Percentiles rank a stretch among this genome's conserved stretches.
These are phyloP conservation scores for Labeo calbasu DNA, from an alignment of 2,797 vertebrate genomes.

Conservation along the genomic window DNA sequence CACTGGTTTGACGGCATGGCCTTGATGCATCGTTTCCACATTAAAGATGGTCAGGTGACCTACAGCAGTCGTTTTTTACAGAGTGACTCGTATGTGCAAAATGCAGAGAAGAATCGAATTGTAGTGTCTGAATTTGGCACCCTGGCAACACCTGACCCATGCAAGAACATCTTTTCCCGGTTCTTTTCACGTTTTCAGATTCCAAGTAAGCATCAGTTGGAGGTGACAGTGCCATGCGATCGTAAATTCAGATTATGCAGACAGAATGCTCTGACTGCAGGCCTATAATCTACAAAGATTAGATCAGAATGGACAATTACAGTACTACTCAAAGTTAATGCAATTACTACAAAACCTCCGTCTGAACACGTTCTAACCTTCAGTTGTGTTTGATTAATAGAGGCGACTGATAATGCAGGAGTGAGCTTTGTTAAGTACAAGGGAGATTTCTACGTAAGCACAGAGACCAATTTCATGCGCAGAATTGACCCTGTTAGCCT, in stretches of 20 bases:
- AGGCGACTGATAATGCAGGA: conserved; percentile 86
- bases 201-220: conserved; percentile 73
- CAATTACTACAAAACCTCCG: not conserved
- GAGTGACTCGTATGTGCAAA: conserved; percentile 83
- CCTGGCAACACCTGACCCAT: conserved; percentile 89
- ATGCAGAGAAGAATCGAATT: conserved; percentile 84
- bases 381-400: conserved; percentile 72
- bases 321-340: not conserved
- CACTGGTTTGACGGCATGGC: conserved; percentile 98
- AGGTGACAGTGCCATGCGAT: not conserved
- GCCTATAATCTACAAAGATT: not conserved
- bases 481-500: conserved; percentile 85
- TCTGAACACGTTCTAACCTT: conserved; percentile 35
- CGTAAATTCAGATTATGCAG: not conserved
- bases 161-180: conserved; percentile 88
- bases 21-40: conserved; percentile 89
- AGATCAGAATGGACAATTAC: not conserved
- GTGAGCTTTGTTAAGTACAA: conserved; percentile 91
- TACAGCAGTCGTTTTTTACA: conserved; percentile 88
- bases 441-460: conserved; percentile 91
- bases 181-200: conserved; percentile 87
- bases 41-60: conserved; percentile 81
- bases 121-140: conserved; percentile 91
- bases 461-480: conserved; percentile 88
- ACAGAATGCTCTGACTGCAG: not conserved